phyloP scores from a whole-genome alignment of 2,888 invertebrate species.

The Idaea aversata region DNA sequence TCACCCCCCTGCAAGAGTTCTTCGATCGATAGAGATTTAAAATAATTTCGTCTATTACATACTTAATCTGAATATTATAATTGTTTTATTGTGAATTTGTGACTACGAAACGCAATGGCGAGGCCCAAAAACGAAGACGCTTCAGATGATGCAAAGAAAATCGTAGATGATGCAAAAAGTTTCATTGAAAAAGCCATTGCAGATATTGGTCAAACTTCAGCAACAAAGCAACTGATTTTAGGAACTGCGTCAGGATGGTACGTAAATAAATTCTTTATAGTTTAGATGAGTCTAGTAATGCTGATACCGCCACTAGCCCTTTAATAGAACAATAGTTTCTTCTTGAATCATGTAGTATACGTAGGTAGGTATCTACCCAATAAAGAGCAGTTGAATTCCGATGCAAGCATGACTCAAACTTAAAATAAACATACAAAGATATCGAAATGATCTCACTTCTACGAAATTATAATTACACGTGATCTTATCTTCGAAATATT shows the following conservation, averaged over 20 bases:
- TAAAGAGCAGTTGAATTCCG: not conserved
- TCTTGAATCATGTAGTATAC: not conserved
- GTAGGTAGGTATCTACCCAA: not conserved
- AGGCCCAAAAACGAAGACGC: constrained; percentile 69
- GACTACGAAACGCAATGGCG: constrained; percentile 46
- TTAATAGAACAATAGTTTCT: not conserved
- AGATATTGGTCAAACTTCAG: constrained; percentile 91
- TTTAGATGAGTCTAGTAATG: not conserved
- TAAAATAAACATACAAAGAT: constrained; percentile 4
- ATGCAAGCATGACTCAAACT: not conserved
- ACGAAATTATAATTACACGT: not conserved
- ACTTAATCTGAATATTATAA: not conserved
- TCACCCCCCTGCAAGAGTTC: too few relatives aligned
- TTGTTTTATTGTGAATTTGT: not conserved
- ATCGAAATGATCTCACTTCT: constrained; percentile 3
- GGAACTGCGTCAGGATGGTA: constrained; percentile 96
- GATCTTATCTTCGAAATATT: not conserved
- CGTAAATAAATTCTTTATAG: constrained; percentile 30
- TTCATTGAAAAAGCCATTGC: constrained; percentile 87
- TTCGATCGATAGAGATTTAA: too few relatives aligned
- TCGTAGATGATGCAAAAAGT: constrained; percentile 84
- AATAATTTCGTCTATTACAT: too few relatives aligned
- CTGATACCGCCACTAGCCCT: not conserved
- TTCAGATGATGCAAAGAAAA: constrained; percentile 79
- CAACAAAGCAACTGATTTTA: constrained; percentile 91